A percentile compares a stretch with the other conserved stretches of the same genome.
Evolutionary conservation across 2,888 invertebrate species (phyloP).

Genomic region (Apodemia hepburni): DNA sequence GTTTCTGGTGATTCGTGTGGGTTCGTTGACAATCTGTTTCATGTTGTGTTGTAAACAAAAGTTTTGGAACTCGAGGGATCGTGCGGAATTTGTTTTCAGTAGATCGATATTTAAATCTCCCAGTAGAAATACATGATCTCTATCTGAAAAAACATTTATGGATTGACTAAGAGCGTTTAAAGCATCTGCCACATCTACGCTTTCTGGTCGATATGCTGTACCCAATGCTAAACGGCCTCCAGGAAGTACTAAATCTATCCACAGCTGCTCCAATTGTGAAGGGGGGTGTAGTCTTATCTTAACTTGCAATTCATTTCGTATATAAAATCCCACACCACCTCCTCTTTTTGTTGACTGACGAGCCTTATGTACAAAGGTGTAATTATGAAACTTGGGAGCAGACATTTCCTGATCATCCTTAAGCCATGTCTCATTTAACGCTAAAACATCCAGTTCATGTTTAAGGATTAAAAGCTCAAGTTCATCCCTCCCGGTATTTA

Average conservation of each 20-base stretch:
- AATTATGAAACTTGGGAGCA: background rate
- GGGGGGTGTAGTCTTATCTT: slow-evolving; percentile 15
- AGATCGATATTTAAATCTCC: slow-evolving; percentile 30
- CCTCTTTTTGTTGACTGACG: background rate
- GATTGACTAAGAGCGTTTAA: slow-evolving; percentile 27
- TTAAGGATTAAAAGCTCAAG: background rate
- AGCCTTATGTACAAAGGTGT: slow-evolving; percentile 1
- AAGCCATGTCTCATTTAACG: slow-evolving; percentile 9
- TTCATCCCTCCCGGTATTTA: slow-evolving; percentile 5
- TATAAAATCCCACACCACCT: background rate
- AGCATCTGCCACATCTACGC: slow-evolving; percentile 16
- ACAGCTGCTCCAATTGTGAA: slow-evolving; percentile 27
- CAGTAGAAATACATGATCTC: slow-evolving; percentile 22
- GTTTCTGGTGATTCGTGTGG: slow-evolving; percentile 23
- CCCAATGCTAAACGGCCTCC: slow-evolving; percentile 22
- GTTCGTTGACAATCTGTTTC: slow-evolving; percentile 24
- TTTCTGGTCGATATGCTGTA: slow-evolving; percentile 26
- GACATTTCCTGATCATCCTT: background rate
- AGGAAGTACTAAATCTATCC: slow-evolving; percentile 24
- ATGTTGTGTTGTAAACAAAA: slow-evolving; percentile 22
- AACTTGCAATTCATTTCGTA: background rate
- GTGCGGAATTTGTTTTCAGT: background rate
- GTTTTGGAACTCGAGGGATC: slow-evolving; percentile 14
- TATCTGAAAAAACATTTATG: slow-evolving; percentile 16
- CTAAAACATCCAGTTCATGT: background rate